These are phyloP conservation scores for Lontra canadensis DNA, from an alignment of 2,113 vertebrate species.

Conservation along the genomic window DNA sequence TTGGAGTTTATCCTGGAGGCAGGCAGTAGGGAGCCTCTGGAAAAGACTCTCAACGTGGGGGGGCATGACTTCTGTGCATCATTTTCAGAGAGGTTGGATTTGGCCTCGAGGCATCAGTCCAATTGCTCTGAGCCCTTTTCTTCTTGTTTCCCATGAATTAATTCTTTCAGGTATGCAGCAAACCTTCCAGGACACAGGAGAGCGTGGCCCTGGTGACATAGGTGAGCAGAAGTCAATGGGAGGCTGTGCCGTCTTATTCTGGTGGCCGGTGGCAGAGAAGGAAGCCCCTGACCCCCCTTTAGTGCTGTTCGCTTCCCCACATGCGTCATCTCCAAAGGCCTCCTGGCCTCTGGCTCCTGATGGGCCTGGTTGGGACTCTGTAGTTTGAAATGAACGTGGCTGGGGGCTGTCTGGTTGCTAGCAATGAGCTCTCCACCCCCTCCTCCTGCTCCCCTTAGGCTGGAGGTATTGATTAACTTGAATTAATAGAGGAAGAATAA, in stretches of 20 bases:
- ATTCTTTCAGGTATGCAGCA: slow-evolving; percentile 47
- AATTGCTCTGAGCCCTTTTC: background rate
- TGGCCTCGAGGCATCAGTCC: background rate
- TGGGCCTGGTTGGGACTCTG: too few species aligned
- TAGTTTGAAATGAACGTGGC: background rate
- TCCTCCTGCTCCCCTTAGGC: background rate
- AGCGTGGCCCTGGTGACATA: background rate
- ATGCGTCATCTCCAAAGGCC: background rate
- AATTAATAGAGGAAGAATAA: slow-evolving; percentile 64
- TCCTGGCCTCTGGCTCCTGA: background rate
- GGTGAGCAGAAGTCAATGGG: background rate
- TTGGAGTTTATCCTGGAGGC: background rate
- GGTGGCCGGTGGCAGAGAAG: slow-evolving; percentile 4
- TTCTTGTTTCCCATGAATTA: slow-evolving; percentile 57
- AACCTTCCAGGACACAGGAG: background rate
- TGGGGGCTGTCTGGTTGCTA: background rate
- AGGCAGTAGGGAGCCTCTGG: background rate
- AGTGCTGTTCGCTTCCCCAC: rapidly evolving
- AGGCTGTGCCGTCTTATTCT: slow-evolving; percentile 37
- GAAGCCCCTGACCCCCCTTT: background rate
- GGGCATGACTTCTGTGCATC: rapidly evolving
- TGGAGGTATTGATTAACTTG: slow-evolving; percentile 62
- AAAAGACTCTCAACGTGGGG: rapidly evolving
- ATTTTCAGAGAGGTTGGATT: rapidly evolving
- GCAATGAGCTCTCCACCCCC: background rate